These are phyloP conservation scores for Nemoura dubitans DNA, from an alignment of 2,888 invertebrate genomes.

Conservation along the genomic window DNA sequence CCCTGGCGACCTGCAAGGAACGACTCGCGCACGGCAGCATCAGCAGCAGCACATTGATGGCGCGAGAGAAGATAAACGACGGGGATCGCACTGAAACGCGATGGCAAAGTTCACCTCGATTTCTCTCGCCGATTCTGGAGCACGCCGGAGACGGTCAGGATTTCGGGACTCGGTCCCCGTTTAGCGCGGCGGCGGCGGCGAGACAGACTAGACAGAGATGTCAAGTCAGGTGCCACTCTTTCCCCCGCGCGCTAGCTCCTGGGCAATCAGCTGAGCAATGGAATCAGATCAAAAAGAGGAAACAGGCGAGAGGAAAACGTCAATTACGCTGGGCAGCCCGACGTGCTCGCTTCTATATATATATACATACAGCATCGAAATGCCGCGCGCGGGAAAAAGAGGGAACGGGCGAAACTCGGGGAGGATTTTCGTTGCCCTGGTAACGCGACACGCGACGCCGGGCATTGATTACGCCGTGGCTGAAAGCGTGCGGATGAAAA, in stretches of 20 bases:
- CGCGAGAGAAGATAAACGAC: background rate
- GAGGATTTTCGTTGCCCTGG: conserved; percentile 4
- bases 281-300: background rate
- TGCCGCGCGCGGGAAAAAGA: background rate
- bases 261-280: background rate
- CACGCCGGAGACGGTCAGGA: background rate
- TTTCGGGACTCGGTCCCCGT: background rate
- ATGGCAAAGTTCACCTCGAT: background rate
- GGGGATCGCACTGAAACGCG: background rate
- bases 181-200: too few relatives aligned
- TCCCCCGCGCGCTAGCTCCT: background rate
- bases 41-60: background rate
- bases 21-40: background rate
- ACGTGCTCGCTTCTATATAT: too few relatives aligned
- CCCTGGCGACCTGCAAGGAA: background rate
- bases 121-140: background rate
- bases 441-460: background rate
- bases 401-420: background rate
- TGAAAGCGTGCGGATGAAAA: background rate
- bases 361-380: too few relatives aligned
- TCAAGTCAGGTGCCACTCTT: too few relatives aligned
- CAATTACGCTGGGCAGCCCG: background rate
- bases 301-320: background rate
- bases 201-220: too few relatives aligned
- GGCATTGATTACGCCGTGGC: conserved; percentile 13